Conservation (phyloP, 2,888 invertebrate genomes). For the Drosophila pegasa region DNA sequence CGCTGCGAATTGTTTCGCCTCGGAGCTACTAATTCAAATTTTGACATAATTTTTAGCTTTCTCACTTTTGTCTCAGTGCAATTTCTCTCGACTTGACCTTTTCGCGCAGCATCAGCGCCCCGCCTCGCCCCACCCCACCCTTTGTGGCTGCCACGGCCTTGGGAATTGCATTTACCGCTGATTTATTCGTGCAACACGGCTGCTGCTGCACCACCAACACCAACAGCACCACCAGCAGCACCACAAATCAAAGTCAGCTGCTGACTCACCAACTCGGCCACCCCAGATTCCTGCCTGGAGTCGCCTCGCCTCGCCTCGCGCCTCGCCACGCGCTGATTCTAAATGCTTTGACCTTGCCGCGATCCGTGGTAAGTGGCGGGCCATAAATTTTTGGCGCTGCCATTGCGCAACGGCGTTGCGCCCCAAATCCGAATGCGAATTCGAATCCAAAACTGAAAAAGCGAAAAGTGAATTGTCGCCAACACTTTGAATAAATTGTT, state of each 20-base stretch:
- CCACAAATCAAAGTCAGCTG: conserved; percentile 75
- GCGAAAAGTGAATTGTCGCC: conserved; percentile 74
- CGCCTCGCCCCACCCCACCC: neutral
- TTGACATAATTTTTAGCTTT: conserved; percentile 80
- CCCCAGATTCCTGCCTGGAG: conserved; percentile 31
- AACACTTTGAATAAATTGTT: conserved; percentile 71
- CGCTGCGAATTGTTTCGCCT: conserved; percentile 32
- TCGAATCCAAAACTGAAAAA: conserved; percentile 54
- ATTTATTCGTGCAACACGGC: conserved; percentile 62
- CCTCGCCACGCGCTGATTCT: conserved; percentile 54
- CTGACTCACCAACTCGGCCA: conserved; percentile 60
- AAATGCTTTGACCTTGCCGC: conserved; percentile 75
- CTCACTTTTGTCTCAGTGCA: conserved; percentile 71
- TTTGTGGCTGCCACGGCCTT: conserved; percentile 61
- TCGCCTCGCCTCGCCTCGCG: conserved; percentile 11
- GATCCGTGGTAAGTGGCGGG: conserved; percentile 59
- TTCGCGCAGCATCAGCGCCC: conserved; percentile 29
- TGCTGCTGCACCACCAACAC: conserved; percentile 26
- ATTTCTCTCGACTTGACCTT: conserved; percentile 78
- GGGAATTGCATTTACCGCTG: conserved; percentile 69
- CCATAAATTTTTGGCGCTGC: conserved; percentile 67
- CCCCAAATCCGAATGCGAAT: conserved; percentile 46
- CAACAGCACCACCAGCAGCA: conserved; percentile 29
- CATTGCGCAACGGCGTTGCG: conserved; percentile 66
- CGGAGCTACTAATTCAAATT: conserved; percentile 71